phyloP scores from a whole-genome alignment of 2,888 invertebrate genomes.

The Melanostoma scalare region DNA sequence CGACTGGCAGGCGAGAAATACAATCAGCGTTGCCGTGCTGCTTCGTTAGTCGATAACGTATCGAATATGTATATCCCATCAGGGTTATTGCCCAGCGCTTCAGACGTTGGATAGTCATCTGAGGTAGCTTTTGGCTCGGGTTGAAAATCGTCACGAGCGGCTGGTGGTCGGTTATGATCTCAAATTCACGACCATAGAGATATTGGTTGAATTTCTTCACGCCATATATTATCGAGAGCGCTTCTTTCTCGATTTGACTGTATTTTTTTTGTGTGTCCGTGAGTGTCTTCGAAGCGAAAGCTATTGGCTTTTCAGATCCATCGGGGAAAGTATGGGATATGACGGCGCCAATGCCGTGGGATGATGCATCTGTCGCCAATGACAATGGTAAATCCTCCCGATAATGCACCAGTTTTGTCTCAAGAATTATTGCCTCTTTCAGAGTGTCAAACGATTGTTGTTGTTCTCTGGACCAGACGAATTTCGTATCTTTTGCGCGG shows the following conservation, averaged over 20 bases:
- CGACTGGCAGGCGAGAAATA: constrained; percentile 60
- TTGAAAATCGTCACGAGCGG: constrained; percentile 51
- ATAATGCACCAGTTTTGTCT: too few species aligned
- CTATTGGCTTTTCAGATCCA: too few species aligned
- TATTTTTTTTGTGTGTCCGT: background rate
- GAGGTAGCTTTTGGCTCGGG: constrained; percentile 54
- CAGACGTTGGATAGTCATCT: constrained; percentile 51
- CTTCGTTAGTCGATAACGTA: constrained; percentile 56
- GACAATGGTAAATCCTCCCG: too few species aligned
- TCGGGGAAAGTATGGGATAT: background rate
- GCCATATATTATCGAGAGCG: constrained; percentile 16
- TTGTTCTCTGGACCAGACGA: background rate
- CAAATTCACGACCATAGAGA: constrained; percentile 49
- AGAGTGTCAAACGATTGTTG: background rate
- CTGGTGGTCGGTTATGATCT: constrained; percentile 53
- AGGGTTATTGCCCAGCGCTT: constrained; percentile 54
- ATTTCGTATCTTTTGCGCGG: background rate
- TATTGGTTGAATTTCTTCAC: constrained; percentile 63
- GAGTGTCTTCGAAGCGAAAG: too few species aligned
- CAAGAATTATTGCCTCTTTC: background rate
- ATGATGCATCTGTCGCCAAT: too few species aligned
- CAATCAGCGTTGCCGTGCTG: constrained; percentile 69
- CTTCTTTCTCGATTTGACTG: constrained; percentile 4
- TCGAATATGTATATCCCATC: constrained; percentile 45
- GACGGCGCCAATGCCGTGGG: background rate